These are phyloP conservation scores for Loripinus fragilis DNA, from an alignment of 2,888 invertebrate species.

Conservation along the genomic window DNA sequence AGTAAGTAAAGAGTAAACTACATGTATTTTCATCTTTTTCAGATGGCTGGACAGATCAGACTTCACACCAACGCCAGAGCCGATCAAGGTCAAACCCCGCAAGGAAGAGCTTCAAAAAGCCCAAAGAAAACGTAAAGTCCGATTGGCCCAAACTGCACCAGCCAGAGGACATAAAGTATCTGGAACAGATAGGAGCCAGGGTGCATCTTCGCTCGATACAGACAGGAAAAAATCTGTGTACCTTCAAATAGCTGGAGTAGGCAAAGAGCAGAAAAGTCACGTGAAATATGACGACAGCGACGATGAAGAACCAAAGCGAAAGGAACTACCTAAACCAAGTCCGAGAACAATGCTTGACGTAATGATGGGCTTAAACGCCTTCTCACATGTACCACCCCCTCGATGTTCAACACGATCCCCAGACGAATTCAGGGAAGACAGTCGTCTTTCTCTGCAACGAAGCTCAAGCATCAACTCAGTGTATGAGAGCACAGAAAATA, in stretches of 20 bases:
- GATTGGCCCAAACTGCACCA: constrained; percentile 54
- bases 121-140: constrained; percentile 33
- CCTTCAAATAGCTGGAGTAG: constrained; percentile 52
- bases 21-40: no score
- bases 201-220: constrained; percentile 6
- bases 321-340: constrained; percentile 41
- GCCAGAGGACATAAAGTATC: constrained; percentile 27
- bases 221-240: constrained; percentile 60
- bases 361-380: constrained; percentile 56
- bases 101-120: constrained; percentile 1
- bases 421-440: constrained; percentile 14
- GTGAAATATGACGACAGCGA: not conserved
- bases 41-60: constrained; percentile 29
- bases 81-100: not conserved
- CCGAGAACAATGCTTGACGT: constrained; percentile 54
- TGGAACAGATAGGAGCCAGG: constrained; percentile 45
- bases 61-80: not conserved
- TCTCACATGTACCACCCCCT: constrained; percentile 44
- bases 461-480: constrained; percentile 21
- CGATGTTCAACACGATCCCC: not conserved
- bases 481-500: constrained; percentile 49
- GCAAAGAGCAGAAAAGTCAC: constrained; percentile 12
- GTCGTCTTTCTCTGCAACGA: not conserved
- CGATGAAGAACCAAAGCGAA: not conserved
- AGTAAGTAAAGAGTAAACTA: no score